Evolutionary conservation across 2,888 invertebrate species (phyloP).

Genomic region (Pocota personata): DNA sequence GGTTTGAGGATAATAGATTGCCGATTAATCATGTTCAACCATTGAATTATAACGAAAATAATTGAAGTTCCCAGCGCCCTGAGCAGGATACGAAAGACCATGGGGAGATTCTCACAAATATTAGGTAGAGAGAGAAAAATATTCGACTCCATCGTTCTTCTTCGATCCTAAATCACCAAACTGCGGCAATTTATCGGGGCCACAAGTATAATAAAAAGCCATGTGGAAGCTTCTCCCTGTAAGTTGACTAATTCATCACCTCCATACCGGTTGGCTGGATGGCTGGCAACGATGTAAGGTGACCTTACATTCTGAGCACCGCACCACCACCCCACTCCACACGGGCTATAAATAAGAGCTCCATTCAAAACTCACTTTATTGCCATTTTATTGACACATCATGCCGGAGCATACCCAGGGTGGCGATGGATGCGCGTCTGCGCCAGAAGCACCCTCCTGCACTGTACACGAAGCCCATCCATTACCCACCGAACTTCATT

Average conservation of each 20-base stretch:
- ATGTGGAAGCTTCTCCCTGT: slow-evolving; percentile 61
- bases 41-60: slow-evolving; percentile 77
- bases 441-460: slow-evolving; percentile 33
- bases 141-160: slow-evolving; percentile 63
- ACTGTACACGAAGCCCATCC: slow-evolving; percentile 50
- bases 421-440: slow-evolving; percentile 60
- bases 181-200: slow-evolving; percentile 74
- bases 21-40: slow-evolving; percentile 77
- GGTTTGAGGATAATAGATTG: slow-evolving; percentile 70
- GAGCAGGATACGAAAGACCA: slow-evolving; percentile 8
- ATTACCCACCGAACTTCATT: slow-evolving; percentile 72
- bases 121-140: not conserved
- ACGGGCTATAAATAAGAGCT: slow-evolving; percentile 72
- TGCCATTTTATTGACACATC: slow-evolving; percentile 75
- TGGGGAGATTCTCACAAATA: not conserved
- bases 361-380: slow-evolving; percentile 75
- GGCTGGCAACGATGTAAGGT: slow-evolving; percentile 40
- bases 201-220: slow-evolving; percentile 73
- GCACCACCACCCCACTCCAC: not conserved
- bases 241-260: slow-evolving; percentile 73
- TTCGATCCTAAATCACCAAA: slow-evolving; percentile 74
- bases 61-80: slow-evolving; percentile 71
- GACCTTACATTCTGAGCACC: slow-evolving; percentile 57
- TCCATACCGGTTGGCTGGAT: slow-evolving; percentile 12
- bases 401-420: slow-evolving; percentile 50